Percentiles rank a stretch among this genome's conserved stretches.
Conservation (phyloP, 2,888 invertebrate species). For the Malachius bipustulatus region DNA sequence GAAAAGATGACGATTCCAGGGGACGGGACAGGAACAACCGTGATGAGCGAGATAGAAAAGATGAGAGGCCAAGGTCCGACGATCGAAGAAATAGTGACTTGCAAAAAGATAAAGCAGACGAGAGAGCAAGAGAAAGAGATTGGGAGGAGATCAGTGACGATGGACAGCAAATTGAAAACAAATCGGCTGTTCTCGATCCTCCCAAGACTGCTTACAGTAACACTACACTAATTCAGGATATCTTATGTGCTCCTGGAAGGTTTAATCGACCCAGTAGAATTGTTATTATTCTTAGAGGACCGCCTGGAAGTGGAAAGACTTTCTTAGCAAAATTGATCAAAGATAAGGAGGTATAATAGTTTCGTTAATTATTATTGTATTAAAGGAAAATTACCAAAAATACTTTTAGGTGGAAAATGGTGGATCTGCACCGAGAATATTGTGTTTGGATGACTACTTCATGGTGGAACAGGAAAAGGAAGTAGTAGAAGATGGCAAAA, state of each 20-base stretch:
- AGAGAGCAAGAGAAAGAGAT: conserved; percentile 5
- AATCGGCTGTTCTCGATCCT: no score
- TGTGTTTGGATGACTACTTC: conserved; percentile 93
- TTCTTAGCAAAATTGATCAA: conserved; percentile 81
- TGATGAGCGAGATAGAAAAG: no score
- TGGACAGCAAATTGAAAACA: no score
- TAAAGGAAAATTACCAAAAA: no score
- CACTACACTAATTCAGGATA: conserved; percentile 65
- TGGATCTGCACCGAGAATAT: conserved; percentile 79
- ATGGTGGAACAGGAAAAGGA: conserved; percentile 75
- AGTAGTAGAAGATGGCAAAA: conserved; percentile 59
- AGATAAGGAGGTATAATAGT: conserved; percentile 50
- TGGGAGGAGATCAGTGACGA: conserved; percentile 4
- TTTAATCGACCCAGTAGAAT: conserved; percentile 65
- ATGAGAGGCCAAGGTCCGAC: conserved; percentile 2
- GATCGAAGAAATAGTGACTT: conserved; percentile 3
- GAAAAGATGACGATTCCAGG: no score
- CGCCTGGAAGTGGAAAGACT: conserved; percentile 92
- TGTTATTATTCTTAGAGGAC: conserved; percentile 81
- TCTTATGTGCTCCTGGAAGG: conserved; percentile 70
- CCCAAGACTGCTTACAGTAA: conserved; percentile 11
- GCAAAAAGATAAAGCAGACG: neutral
- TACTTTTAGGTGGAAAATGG: conserved; percentile 57
- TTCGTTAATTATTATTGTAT: neutral
- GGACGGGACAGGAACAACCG: neutral